Conservation (phyloP, 2,888 invertebrate genomes). For the Gandaritis pyraliata region DNA sequence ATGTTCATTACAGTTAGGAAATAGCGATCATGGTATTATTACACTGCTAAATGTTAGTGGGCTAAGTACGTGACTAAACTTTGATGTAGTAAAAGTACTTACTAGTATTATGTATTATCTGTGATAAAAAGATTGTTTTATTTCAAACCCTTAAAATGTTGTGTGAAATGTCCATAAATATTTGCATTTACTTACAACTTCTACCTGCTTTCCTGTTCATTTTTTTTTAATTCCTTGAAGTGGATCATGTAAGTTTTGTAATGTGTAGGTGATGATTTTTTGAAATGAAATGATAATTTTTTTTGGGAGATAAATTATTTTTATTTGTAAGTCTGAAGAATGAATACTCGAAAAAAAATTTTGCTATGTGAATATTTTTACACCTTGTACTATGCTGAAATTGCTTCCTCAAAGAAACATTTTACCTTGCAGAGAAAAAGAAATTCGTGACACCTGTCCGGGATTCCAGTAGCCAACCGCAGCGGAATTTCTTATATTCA, state of each 20-base stretch:
- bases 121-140: no score
- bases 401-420: slow-evolving; percentile 16
- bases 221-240: no score
- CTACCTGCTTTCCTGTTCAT: background rate
- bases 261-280: no score
- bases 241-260: background rate
- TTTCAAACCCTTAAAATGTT: no score
- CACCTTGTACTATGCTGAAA: slow-evolving; percentile 10
- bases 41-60: slow-evolving; percentile 13
- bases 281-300: no score
- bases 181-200: no score
- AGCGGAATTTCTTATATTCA: slow-evolving; percentile 15
- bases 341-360: no score
- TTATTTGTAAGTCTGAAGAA: no score
- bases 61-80: slow-evolving; percentile 9
- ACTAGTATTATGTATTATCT: no score
- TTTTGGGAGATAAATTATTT: no score
- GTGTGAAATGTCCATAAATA: no score
- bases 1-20: slow-evolving; percentile 13
- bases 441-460: slow-evolving; percentile 24
- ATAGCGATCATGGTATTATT: slow-evolving; percentile 1
- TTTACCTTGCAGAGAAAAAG: slow-evolving; percentile 19
- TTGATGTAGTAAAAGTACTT: background rate
- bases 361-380: no score
- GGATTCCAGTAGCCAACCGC: slow-evolving; percentile 9